Conservation (phyloP, 2,113 vertebrate genomes). For the Camelus bactrianus region DNA sequence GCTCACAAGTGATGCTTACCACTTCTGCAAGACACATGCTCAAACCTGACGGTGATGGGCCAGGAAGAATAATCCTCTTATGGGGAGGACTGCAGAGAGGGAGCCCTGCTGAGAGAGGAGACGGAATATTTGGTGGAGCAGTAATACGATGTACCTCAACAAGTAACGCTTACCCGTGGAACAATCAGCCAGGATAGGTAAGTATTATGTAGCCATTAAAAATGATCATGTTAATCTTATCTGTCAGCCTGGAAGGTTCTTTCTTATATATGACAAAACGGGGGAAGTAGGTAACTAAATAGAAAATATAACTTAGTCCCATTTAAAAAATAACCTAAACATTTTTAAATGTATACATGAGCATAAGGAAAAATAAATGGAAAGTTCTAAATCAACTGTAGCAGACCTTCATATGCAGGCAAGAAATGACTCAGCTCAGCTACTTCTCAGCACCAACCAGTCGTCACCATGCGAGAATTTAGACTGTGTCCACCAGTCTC, state of each 20-base stretch:
- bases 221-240: background rate
- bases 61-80: background rate
- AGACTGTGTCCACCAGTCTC: background rate
- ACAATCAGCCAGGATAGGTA: background rate
- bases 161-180: background rate
- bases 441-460: fast-evolving
- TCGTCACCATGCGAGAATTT: background rate
- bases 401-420: background rate
- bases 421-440: background rate
- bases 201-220: background rate
- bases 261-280: background rate
- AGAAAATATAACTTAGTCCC: background rate
- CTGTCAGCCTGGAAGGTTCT: background rate
- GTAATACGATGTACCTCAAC: background rate
- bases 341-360: background rate
- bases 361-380: background rate
- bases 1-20: background rate
- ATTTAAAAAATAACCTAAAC: background rate
- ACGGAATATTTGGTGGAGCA: too few species aligned
- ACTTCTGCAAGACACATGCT: background rate
- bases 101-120: background rate
- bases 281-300: background rate
- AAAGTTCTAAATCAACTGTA: background rate
- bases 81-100: background rate
- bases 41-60: background rate